Base-by-base conservation (phyloP, 2,888 invertebrate species). In the Globia sparganii region DNA sequence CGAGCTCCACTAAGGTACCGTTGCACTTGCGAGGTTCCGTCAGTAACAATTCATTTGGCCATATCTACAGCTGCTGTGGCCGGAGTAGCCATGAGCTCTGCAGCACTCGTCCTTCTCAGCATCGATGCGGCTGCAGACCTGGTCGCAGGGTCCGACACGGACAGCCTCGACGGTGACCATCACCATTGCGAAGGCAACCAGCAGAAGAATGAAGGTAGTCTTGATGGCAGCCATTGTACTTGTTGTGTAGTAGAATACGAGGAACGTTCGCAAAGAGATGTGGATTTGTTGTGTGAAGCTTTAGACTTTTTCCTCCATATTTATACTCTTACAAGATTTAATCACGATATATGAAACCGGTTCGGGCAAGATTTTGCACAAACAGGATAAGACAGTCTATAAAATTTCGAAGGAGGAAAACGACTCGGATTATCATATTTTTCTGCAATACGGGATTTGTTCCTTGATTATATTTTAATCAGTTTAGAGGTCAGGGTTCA, bases 161-260 rank as follows among this genome's bases (percentile, higher is more conserved):
- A 0, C 61, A 25, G 82, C 78, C 43, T 61, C 66, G 5, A 78
- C 53, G 43, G 66, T 61, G 13, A 82, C 76, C 76, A 9, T n/a
- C 64, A 78, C 78, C 82, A 82, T 76, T 13, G 66, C 76, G 61
- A 76, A 78, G 37, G 77, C 78, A 43, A 78, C 8, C 65, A 78
- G 82, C 66, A 76, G 37, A 31, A 82, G 76, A 15, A 78, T 15
- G 53, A 78, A 76, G 46, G 59, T n/a, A 5, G 78, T 82, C 66
- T 78, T 78, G 21, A 62, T 56, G 0, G 77, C 61, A 21, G 77
- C 77, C 83, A 80, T 78, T 83, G n/a, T 40, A 25, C 13, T 64
- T 62, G 37, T 37, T 21, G 56, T 56, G 56, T 68, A 11, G 56
- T 34, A n/a, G 68, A 34, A 56, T 56, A 68, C 56, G 18, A 56